Conservation (phyloP, 2,888 invertebrate species). For the Zygothrica quintamaculata region DNA sequence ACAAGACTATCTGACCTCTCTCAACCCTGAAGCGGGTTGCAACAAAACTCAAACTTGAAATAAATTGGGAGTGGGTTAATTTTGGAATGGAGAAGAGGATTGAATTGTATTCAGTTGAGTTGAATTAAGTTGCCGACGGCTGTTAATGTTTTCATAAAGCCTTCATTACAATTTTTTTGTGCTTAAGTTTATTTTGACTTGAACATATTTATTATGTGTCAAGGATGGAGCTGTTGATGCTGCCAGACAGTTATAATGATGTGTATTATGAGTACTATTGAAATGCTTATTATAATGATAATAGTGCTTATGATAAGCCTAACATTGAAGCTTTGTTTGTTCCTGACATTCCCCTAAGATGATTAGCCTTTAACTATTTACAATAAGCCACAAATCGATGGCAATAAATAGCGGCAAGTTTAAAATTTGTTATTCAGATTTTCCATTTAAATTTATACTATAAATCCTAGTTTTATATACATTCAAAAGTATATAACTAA, state of each 20-base stretch:
- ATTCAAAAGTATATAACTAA: no score
- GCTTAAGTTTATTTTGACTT: slow-evolving; percentile 60
- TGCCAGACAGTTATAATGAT: slow-evolving; percentile 34
- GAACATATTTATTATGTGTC: slow-evolving; percentile 57
- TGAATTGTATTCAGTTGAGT: not conserved
- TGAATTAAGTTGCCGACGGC: slow-evolving; percentile 14
- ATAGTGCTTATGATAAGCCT: slow-evolving; percentile 20
- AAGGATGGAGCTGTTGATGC: slow-evolving; percentile 48
- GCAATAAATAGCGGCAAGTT: slow-evolving; percentile 24
- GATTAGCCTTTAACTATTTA: slow-evolving; percentile 19
- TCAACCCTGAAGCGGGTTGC: slow-evolving; percentile 1
- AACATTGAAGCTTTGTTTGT: slow-evolving; percentile 33
- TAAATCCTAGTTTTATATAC: no score
- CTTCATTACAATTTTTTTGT: slow-evolving; percentile 61
- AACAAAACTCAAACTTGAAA: slow-evolving; percentile 6
- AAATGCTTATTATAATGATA: slow-evolving; percentile 1
- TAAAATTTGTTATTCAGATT: slow-evolving; percentile 21
- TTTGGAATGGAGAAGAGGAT: not conserved
- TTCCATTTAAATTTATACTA: slow-evolving; percentile 7
- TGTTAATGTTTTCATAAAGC: slow-evolving; percentile 61
- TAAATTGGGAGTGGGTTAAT: not conserved
- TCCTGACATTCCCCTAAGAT: not conserved
- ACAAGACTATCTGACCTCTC: slow-evolving; percentile 39
- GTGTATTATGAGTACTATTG: slow-evolving; percentile 17
- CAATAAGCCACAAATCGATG: slow-evolving; percentile 23